Base-by-base conservation (phyloP, 2,797 vertebrate genomes). In the Threskiornis aethiopicus region DNA sequence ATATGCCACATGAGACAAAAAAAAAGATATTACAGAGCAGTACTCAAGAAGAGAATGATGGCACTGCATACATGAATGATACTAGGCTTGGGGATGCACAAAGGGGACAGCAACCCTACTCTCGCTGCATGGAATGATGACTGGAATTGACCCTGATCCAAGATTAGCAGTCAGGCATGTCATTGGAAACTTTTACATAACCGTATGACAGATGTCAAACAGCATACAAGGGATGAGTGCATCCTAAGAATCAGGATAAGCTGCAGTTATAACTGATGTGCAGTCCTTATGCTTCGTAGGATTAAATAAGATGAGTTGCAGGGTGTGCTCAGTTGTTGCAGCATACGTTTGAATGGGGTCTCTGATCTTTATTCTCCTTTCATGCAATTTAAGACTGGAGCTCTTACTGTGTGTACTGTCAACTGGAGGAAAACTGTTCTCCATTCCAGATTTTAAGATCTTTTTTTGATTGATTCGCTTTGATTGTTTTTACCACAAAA, bases 101-200 rank as follows among this genome's bases (percentile, higher is more conserved):
- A 39, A 90, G 58, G 33, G 21, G 89, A 20, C 13, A 73, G n/a
- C 70, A 84, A 33, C 25, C 7, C 25, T 89, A 11, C 66, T 44
- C 62, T 84, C 3, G 3, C 54, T 84, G 72, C 70, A 41, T 6
- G 37, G 79, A 86, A 69, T 0, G 5, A 24, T 88, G 85, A 77
- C 65, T 91, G 69, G 80, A 96, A 88, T 14, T 87, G 83, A 84
- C 82, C 91, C 54, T 47, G 80, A 88, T 79, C 58, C 76, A 79
- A 87, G 84, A 91, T 86, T 87, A 94, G 83, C 77, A 94, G 79
- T 16, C 67, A 87, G 65, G 81, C 70, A 19, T 87, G 77, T 49
- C 87, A 54, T 18, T 0, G 3, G 84, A 80, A 95, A 89, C 80
- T 85, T 93, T 87, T 94, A 89, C 80, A 83, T 88, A 89, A 89